phyloP scores from a whole-genome alignment of 2,113 vertebrate species.

The Rhinoptilus africanus region DNA sequence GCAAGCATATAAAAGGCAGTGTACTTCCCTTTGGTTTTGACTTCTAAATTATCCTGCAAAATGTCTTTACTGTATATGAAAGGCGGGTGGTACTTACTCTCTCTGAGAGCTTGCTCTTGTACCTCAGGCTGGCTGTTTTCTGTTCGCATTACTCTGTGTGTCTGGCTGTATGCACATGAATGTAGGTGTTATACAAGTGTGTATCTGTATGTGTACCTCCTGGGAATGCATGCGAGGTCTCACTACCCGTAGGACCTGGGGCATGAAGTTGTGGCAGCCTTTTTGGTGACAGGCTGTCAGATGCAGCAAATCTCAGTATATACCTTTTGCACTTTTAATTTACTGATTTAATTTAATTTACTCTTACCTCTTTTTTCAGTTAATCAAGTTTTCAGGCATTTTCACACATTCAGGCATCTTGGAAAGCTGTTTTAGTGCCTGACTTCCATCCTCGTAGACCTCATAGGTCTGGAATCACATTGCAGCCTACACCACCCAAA shows the following conservation, averaged over 20 bases:
- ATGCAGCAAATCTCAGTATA: not conserved
- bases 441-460: not conserved
- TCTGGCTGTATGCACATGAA: not conserved
- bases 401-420: not conserved
- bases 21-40: not conserved
- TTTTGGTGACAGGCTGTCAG: not conserved
- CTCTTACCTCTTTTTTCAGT: not conserved
- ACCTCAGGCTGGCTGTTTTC: not conserved
- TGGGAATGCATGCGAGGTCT: not conserved
- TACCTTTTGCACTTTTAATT: not conserved
- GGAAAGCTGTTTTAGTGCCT: not conserved
- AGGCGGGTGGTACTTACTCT: not conserved
- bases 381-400: not conserved
- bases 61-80: not conserved
- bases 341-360: not conserved
- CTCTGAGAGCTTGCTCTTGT: not conserved
- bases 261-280: not conserved
- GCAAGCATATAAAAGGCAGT: not conserved
- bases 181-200: not conserved
- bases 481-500: not conserved
- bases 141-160: not conserved
- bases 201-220: not conserved
- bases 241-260: rapidly evolving
- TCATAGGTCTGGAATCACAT: not conserved
- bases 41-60: not conserved